These are phyloP conservation scores for Columbina picui DNA, from an alignment of 2,113 vertebrate species.

Conservation along the genomic window DNA sequence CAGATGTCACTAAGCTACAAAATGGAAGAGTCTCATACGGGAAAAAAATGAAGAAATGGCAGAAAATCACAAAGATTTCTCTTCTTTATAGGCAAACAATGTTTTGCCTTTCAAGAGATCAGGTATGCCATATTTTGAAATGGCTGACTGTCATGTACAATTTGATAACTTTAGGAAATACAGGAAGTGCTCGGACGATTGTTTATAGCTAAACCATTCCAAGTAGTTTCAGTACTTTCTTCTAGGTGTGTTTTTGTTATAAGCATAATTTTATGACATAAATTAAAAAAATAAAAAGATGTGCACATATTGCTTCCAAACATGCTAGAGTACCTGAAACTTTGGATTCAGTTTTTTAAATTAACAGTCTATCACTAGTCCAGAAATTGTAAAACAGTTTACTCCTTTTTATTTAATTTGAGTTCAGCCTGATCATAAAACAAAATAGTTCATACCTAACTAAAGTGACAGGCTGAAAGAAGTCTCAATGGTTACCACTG, in stretches of 20 bases:
- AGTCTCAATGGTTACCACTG: background rate
- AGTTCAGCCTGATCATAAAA: background rate
- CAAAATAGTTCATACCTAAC: background rate
- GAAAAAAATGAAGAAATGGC: background rate
- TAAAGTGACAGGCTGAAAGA: background rate
- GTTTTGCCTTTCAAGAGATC: background rate
- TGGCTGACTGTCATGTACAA: background rate
- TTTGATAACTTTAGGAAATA: background rate
- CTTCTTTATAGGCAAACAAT: background rate
- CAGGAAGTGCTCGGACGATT: background rate
- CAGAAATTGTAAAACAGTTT: background rate
- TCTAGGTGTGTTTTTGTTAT: background rate
- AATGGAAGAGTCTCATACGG: background rate
- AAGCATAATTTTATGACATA: background rate
- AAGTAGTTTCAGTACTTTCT: background rate
- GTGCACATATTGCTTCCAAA: background rate
- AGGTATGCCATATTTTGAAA: background rate
- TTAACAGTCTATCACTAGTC: background rate
- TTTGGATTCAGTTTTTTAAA: background rate
- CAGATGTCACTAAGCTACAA: background rate
- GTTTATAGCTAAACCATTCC: background rate
- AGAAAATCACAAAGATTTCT: background rate
- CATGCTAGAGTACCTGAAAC: background rate
- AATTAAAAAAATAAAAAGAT: background rate
- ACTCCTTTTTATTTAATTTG: background rate